Base-by-base conservation (phyloP, 2,113 vertebrate genomes). In the Rhodinocichla rosea region DNA sequence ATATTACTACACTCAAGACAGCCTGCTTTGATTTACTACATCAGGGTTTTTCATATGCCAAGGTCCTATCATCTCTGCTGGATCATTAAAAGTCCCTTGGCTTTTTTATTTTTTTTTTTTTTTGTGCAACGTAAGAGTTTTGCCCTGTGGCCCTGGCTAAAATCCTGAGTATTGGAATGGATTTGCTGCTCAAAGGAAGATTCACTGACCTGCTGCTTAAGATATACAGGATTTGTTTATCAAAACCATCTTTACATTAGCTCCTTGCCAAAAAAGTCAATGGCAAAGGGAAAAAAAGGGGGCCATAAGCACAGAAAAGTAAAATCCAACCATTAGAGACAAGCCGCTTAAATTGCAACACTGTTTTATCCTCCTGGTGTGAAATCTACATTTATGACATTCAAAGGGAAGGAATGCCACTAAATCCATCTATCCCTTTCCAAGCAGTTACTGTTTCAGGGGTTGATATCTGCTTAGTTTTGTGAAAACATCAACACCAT, bases 21-120 rank as follows among this genome's bases (percentile, higher is more conserved):
- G 91, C 55, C 92, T 87, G 45, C 83, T 93, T 92, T 95, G 94
- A 95, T 96, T 96, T 95, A 95, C 86, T 94, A 26, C 84, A 92
- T 37, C 65, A 89, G 75, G 49, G 68, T 45, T 84, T 96, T 89
- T 94, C 83, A 76, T 45, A 90, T 82, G 92, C 90, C 94, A 97
- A 93, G 76, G 93, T 92, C 86, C 90, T 96, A 84, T 89, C 94
- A 93, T 93, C 90, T 93, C 90, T 68, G 33, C 92, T 94, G 85
- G 92, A 94, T 92, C 92, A 89, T 78, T 94, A 62, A 53, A 95
- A 87, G 64, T 89, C 83, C 37, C 56, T 57, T 71, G 50, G 28
- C 6, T 37, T 37, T 15, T 28, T 49, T 49, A 13, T 45, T 55
- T 62, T 32, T 55, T 20, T 22, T 30, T 45, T 19, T 10, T 49